Percentiles rank a stretch among this genome's conserved stretches.
Evolutionary conservation across 2,888 invertebrate genomes (phyloP).

Genomic region (Pomacea canaliculata): DNA sequence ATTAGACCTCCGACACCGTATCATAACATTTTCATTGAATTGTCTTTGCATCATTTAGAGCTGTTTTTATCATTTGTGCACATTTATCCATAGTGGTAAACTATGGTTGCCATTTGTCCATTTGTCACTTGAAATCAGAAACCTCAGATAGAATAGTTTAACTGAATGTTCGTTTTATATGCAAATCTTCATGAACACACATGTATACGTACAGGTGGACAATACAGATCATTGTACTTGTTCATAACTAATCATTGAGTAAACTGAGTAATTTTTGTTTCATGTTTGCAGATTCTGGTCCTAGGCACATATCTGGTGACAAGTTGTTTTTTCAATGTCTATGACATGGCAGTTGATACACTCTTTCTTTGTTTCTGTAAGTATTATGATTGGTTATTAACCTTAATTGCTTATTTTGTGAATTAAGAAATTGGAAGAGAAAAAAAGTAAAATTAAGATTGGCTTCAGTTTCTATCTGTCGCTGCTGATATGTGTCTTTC

Average conservation of each 20-base stretch:
- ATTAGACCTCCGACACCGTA: too few species aligned
- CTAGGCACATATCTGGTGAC: constrained; percentile 89
- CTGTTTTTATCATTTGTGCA: background rate
- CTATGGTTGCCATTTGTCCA: too few species aligned
- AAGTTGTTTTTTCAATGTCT: constrained; percentile 92
- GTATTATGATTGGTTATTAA: constrained; percentile 69
- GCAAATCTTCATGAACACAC: too few species aligned
- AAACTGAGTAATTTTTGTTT: background rate
- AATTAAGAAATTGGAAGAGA: background rate
- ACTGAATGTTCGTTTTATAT: too few species aligned
- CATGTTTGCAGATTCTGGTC: constrained; percentile 75
- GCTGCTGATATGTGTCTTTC: background rate
- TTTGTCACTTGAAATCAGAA: too few species aligned
- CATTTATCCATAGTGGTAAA: too few species aligned
- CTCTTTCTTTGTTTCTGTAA: constrained; percentile 95
- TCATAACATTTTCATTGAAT: too few species aligned
- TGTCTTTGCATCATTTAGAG: background rate
- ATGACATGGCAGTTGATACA: constrained; percentile 97
- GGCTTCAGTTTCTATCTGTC: background rate
- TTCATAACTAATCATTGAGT: too few species aligned
- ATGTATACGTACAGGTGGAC: too few species aligned
- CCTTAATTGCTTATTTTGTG: background rate
- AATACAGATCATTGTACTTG: too few species aligned
- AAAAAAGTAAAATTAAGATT: too few species aligned
- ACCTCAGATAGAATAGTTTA: too few species aligned